Evolutionary conservation across 2,797 vertebrate genomes (phyloP), one percentile per base, ranked within the genome.

Genomic region (Phoebastria nigripes): DNA sequence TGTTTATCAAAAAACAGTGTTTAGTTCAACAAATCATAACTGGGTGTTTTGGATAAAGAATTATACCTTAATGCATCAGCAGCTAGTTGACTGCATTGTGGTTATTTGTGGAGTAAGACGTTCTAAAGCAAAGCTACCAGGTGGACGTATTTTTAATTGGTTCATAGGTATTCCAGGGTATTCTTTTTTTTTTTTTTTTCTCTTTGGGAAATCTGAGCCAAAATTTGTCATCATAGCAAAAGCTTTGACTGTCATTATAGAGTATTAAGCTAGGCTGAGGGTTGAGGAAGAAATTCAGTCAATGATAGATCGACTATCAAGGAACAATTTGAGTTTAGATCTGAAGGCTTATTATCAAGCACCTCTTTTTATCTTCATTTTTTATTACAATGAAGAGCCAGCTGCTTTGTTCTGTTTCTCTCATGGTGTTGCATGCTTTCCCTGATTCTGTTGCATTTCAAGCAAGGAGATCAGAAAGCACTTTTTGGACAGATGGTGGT

Each of bases 401-500:
- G 62, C 46, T 95, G 85, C 33, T 95, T 96, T 88, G 13, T 44
- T 91, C 24, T 44, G 21, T 69, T 87, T 86, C 42, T 94, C 52
- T 84, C 18, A 25, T 56, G 41, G 15, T 84, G 12, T 72, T 89
- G 42, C 33, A 69, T 82, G 49, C n/a, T 95, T 92, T 96, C 74
- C 94, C 87, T 90, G 73, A 94, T 95, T 94, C 79, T 86, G 37
- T 59, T 81, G 55, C 22, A 20, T 95, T 95, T 95, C 11, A 7
- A 44, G 69, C 29, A 92, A 92, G 67, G 33, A 97, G 89, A 97
- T 97, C 83, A 96, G 87, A 86, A 91, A 97, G 65, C 73, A 87
- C 84, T 93, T 95, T 90, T 72, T 67, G 58, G 96, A 95, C 97
- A 98, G 97, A 97, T 97, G 97, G 94, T n/a, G 10, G 42, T 89